Base-by-base conservation (phyloP, 2,888 invertebrate genomes). In the Agrenia bidenticulata region DNA sequence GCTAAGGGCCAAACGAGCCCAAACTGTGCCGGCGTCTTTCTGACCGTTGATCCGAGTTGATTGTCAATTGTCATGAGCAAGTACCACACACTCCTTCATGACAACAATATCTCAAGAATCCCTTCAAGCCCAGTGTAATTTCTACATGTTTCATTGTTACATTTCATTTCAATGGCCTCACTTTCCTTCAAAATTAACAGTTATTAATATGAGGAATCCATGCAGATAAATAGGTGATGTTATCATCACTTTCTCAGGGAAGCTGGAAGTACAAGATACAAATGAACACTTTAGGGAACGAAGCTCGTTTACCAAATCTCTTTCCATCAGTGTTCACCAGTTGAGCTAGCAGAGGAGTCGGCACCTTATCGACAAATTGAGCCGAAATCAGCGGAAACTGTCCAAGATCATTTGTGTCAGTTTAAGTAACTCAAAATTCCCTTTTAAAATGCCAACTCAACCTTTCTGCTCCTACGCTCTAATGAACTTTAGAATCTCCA, bases 311-410 rank as follows among this genome's bases (percentile, higher is more conserved):
- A 4, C 32, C 32, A 32, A 32, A 32, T 32, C 32, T 4, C 4
- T 32, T 4, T 32, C 11, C 32, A 32, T 11, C 32, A 32, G 11
- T 32, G 32, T 11, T 32, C 32, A 11, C 5, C 11, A 32, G 11
- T 32, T 32, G 32, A 32, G 11, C 32, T 11, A n/a, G n/a, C n/a
- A n/a, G n/a, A n/a, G n/a, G n/a, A n/a, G n/a, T n/a, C n/a, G n/a
- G n/a, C n/a, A n/a, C 45, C 26, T 42, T 55, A 27, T 55, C 27
- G 64, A 64, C 67, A 67, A 63, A 67, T 67, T 64, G 67, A 61
- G 55, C 49, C 58, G 60, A 67, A 67, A 64, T 64, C 55, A 60
- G 26, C 5, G 32, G 11, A 32, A 37, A 57, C 39, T 67, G 55
- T 63, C 63, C 56, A 55, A 60, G 60, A 41, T 63, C 63, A 63